Conservation (phyloP, 2,888 invertebrate genomes). For the Baccha elongata region DNA sequence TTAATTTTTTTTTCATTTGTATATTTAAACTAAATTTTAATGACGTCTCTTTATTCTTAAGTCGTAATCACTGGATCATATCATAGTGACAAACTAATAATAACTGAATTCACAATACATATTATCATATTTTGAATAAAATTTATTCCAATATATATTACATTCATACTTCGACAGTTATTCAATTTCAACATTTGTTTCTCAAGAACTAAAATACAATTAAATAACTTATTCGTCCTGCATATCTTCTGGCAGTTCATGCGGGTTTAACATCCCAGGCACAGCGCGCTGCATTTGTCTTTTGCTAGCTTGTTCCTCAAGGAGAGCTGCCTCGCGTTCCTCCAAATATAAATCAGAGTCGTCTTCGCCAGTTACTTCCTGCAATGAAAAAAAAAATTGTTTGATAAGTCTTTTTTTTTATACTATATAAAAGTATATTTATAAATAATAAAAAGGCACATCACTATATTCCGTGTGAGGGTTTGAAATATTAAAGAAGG, state of each 20-base stretch:
- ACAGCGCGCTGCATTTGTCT: slow-evolving; percentile 95
- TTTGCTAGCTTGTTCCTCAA: slow-evolving; percentile 96
- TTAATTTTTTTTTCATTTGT: slow-evolving; percentile 26
- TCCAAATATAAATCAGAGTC: slow-evolving; percentile 98
- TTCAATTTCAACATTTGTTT: slow-evolving; percentile 76
- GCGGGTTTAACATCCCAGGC: slow-evolving; percentile 97
- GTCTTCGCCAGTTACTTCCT: slow-evolving; percentile 99
- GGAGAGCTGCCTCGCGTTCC: slow-evolving; percentile 95
- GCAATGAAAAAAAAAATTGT: slow-evolving; percentile 75
- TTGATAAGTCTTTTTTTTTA: too few species aligned
- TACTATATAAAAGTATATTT: too few species aligned
- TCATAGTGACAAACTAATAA: slow-evolving; percentile 43
- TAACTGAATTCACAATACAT: slow-evolving; percentile 59
- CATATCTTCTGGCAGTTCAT: slow-evolving; percentile 97
- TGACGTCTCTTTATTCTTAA: slow-evolving; percentile 29
- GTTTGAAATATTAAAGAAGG: too few species aligned
- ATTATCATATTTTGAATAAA: slow-evolving; percentile 73
- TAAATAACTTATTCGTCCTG: slow-evolving; percentile 86
- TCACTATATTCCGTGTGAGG: too few species aligned
- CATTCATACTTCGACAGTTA: slow-evolving; percentile 77
- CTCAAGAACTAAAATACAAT: slow-evolving; percentile 70
- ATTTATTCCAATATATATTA: slow-evolving; percentile 75
- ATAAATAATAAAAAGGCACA: too few species aligned
- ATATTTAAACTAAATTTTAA: slow-evolving; percentile 41
- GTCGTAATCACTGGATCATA: slow-evolving; percentile 44